Evolutionary conservation across 1,140 invertebrate species (phyloP), one percentile per base, ranked within the genome.

Genomic region (Ruditapes philippinarum): DNA sequence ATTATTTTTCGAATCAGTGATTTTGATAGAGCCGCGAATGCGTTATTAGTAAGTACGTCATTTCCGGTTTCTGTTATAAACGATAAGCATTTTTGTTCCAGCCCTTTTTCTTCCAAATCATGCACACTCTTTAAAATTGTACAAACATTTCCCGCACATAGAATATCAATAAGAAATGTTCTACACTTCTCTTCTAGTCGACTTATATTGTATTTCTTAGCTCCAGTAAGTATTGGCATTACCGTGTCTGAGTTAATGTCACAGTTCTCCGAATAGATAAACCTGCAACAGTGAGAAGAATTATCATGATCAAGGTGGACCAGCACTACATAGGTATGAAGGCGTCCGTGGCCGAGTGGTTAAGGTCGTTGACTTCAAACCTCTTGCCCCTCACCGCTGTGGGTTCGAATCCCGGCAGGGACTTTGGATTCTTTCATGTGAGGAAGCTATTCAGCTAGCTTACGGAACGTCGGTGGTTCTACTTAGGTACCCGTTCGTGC

Each of bases 141-240:
- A 70, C 91, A 98, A 14, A 97, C 98, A 96, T 98, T 98, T 90
- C 98, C 97, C 38, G 97, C 97, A 38, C 97, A 97, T 38, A 98
- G 96, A 94, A 97, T 97, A 36, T 96, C 96, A 92, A 98, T 97
- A 17, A 98, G 95, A 95, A 97, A 98, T 92, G 98, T 97, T 2
- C 98, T 97, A 95, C 98, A 98, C 91, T 97, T 97, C 88, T 97
- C 97, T 93, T 98, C 97, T 80, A 98, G 95, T 17, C 97, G 97
- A 7, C 97, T 97, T 0, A 98, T 97, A 4, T 97, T 97, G 95
- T 98, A 98, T 92, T 98, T 98, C 92, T 98, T 98, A 11, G 98
- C 98, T 4, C 97, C 98, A 93, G 98, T 98, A 38, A 98, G 94
- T 9, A 97, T 97, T 0, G 97, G 97, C 97, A 98, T 98, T 1